Evolutionary conservation across 1,140 invertebrate genomes (phyloP).

Genomic region (Galleria mellonella): DNA sequence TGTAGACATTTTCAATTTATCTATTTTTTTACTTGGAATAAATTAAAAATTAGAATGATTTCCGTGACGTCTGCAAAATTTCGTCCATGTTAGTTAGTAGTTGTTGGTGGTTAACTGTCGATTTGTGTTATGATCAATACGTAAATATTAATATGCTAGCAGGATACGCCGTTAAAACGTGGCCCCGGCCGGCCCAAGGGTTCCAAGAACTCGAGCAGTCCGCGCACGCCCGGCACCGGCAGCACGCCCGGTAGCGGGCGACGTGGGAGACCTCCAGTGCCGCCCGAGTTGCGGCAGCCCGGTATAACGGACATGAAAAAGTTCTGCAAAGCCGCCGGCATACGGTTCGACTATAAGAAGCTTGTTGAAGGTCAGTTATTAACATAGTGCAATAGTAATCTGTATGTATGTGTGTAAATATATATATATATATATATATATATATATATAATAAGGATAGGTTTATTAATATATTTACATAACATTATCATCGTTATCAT

Average conservation of each 20-base stretch:
- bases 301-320: slow-evolving; percentile 72
- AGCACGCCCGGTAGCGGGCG: slow-evolving; percentile 19
- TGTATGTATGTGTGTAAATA: too few relatives aligned
- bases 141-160: neutral
- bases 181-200: slow-evolving; percentile 65
- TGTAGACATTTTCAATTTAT: too few relatives aligned
- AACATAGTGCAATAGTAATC: neutral
- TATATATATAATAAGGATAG: too few relatives aligned
- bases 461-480: too few relatives aligned
- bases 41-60: too few relatives aligned
- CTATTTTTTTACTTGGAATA: too few relatives aligned
- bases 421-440: too few relatives aligned
- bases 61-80: too few relatives aligned
- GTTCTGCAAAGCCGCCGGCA: slow-evolving; percentile 67
- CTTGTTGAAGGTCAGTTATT: slow-evolving; percentile 50
- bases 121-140: too few relatives aligned
- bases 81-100: too few relatives aligned
- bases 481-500: too few relatives aligned
- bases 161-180: slow-evolving; percentile 54
- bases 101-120: too few relatives aligned
- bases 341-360: slow-evolving; percentile 69
- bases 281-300: slow-evolving; percentile 53
- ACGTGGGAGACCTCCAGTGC: slow-evolving; percentile 54
- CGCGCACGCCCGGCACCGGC: slow-evolving; percentile 10
- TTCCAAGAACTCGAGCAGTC: slow-evolving; percentile 39